Percentiles rank a stretch among this genome's conserved stretches.
Evolutionary conservation across 2,113 vertebrate genomes (phyloP).

Genomic region (Hepsetus odoe): DNA sequence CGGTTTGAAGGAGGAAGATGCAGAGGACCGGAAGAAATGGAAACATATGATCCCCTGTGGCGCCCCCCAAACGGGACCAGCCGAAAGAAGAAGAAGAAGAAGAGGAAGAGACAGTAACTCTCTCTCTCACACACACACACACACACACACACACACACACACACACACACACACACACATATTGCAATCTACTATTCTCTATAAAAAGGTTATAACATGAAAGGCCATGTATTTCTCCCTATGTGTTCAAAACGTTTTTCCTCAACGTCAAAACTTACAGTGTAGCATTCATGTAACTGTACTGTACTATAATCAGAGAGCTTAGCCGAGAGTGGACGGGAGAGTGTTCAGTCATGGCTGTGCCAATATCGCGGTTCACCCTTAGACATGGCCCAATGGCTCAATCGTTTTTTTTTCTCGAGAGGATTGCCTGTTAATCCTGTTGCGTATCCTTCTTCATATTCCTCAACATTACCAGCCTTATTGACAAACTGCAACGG

Average conservation of each 20-base stretch:
- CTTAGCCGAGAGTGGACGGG: slow-evolving; percentile 51
- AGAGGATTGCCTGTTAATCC: slow-evolving; percentile 67
- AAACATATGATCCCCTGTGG: too few relatives aligned
- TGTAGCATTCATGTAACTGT: neutral
- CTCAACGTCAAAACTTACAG: too few relatives aligned
- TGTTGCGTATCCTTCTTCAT: slow-evolving; percentile 62
- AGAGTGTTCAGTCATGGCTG: slow-evolving; percentile 15
- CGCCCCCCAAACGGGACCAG: too few relatives aligned
- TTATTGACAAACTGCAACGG: slow-evolving; percentile 66
- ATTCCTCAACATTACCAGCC: slow-evolving; percentile 62
- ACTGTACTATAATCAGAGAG: slow-evolving; percentile 27
- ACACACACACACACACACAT: neutral
- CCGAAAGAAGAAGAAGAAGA: too few relatives aligned
- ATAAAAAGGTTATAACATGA: neutral
- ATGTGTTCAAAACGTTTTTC: neutral
- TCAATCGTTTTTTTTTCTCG: slow-evolving; percentile 62
- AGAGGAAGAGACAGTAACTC: too few relatives aligned
- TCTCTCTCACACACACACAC: slow-evolving; percentile 1
- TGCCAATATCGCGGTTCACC: slow-evolving; percentile 70
- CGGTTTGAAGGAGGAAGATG: too few relatives aligned
- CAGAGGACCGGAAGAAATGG: too few relatives aligned
- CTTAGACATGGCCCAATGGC: slow-evolving; percentile 59
- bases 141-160: slow-evolving; percentile 7
- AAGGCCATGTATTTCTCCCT: neutral
- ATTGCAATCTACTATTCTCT: too few relatives aligned